phyloP scores from a whole-genome alignment of 2,888 invertebrate genomes.

The Pseudococcus jackbeardsleyi region DNA sequence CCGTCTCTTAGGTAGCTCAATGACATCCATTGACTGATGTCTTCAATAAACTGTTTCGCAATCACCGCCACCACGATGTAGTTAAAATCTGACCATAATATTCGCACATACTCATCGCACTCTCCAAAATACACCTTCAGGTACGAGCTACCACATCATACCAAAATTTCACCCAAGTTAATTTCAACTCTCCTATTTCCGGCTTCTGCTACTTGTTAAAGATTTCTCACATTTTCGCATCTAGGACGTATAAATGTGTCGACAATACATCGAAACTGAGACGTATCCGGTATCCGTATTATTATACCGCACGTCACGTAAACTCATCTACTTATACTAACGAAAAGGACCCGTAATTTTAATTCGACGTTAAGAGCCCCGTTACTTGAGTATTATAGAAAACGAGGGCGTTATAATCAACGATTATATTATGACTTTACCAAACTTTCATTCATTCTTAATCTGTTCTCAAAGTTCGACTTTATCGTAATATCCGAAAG shows the following conservation, averaged over 20 bases:
- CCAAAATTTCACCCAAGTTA: too few species aligned
- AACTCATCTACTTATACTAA: background rate
- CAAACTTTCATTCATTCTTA: constrained; percentile 40
- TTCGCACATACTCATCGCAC: too few species aligned
- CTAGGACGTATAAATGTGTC: background rate
- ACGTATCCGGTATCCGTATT: background rate
- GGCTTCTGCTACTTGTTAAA: too few species aligned
- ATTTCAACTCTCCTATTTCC: too few species aligned
- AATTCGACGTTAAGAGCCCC: background rate
- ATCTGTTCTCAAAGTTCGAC: constrained; percentile 45
- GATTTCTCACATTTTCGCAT: too few species aligned
- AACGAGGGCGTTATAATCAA: constrained; percentile 36
- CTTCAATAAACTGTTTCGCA: too few species aligned
- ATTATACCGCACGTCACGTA: background rate
- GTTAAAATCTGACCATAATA: too few species aligned
- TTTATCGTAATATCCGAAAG: constrained; percentile 48
- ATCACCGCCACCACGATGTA: too few species aligned
- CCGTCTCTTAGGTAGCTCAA: too few species aligned
- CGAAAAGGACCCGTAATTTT: background rate
- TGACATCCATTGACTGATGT: too few species aligned
- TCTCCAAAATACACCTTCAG: too few species aligned
- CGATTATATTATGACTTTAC: constrained; percentile 37
- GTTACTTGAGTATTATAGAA: background rate
- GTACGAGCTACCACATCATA: too few species aligned
- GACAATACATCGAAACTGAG: background rate